A percentile compares a stretch with the other conserved stretches of the same genome.
Conservation (phyloP, 2,797 vertebrate genomes). For the Dendrocincla tyrannina region DNA sequence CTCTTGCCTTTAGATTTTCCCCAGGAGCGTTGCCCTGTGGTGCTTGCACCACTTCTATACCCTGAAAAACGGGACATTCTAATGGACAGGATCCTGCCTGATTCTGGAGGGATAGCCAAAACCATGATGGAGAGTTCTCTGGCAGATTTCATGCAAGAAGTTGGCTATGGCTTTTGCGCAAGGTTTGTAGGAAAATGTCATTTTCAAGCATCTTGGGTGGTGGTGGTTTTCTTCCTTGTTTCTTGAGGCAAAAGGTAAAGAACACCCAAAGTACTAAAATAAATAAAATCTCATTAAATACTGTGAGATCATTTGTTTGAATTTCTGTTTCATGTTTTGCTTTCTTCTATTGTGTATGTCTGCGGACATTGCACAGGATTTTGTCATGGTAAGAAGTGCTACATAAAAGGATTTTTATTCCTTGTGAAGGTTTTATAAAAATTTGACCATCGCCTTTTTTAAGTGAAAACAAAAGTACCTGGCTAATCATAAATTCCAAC, state of each 20-base stretch:
- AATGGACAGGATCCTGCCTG: conserved; percentile 99
- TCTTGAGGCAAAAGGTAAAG: neutral
- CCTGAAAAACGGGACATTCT: conserved; percentile 99
- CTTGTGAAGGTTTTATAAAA: neutral
- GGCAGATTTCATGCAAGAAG: conserved; percentile 99
- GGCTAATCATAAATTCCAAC: neutral
- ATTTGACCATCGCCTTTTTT: neutral
- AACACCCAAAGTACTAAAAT: neutral
- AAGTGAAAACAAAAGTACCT: neutral
- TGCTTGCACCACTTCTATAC: conserved; percentile 99
- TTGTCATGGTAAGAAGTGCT: neutral
- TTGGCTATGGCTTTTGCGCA: conserved; percentile 98
- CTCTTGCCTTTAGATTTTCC: conserved; percentile 89
- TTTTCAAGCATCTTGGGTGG: neutral
- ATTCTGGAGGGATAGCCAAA: conserved; percentile 99
- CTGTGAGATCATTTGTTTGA: neutral
- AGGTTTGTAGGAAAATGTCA: conserved; percentile 79
- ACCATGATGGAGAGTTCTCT: conserved; percentile 99
- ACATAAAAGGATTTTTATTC: neutral
- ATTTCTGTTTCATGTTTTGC: neutral
- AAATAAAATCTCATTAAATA: neutral
- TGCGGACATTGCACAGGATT: neutral
- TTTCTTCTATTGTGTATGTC: neutral
- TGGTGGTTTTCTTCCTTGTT: neutral
- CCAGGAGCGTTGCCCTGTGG: conserved; percentile 99